Base-by-base conservation (phyloP, 2,113 vertebrate species). In the Lagopus muta region DNA sequence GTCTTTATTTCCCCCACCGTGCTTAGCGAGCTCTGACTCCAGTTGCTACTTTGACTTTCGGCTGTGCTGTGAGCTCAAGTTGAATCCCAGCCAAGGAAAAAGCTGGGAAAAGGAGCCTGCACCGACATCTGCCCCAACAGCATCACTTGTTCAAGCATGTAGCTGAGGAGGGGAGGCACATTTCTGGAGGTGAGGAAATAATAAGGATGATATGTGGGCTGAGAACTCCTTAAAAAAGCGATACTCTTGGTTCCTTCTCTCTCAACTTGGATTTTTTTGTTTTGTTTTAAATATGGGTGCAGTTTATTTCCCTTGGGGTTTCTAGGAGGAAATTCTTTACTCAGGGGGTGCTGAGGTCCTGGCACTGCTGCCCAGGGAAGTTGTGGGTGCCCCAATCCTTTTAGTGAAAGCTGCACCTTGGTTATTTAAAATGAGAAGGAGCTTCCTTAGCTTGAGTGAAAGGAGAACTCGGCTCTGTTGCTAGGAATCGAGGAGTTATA, bases 401-500 rank as follows among this genome's bases (percentile, higher is more conserved):
- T 47, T 20, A 52, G 17, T 1, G 1, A 77, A 42, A 50, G 47
- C 5, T 67, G 64, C 50, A 43, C 69, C 30, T 66, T 32, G 48
- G 8, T 73, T 66, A 48, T 50, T 94, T 58, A 55, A 42, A 94
- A 67, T 25, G n/a, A 82, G 76, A 70, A 77, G 75, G 36, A 85
- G 36, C 82, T 79, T 89, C 87, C 38, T 72, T 72, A 55, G 34
- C 75, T 90, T 83, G 88, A 80, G 60, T 48, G 45, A 90, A 85
- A 69, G 60, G 61, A 94, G 83, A 92, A 36, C 73, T 93, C 72
- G 13, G 54, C 66, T 73, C 47, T 64, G 95, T 95, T 94, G 92
- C 92, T 94, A 93, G 84, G 96, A 87, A 65, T 84, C 55, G 0
- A 89, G 84, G 5, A 3, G 87, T 87, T 96, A 95, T 91, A 95